A percentile compares a stretch with the other conserved stretches of the same genome.
These are phyloP conservation scores for Aramus guarauna DNA, from an alignment of 2,113 vertebrate species.

Conservation along the genomic window DNA sequence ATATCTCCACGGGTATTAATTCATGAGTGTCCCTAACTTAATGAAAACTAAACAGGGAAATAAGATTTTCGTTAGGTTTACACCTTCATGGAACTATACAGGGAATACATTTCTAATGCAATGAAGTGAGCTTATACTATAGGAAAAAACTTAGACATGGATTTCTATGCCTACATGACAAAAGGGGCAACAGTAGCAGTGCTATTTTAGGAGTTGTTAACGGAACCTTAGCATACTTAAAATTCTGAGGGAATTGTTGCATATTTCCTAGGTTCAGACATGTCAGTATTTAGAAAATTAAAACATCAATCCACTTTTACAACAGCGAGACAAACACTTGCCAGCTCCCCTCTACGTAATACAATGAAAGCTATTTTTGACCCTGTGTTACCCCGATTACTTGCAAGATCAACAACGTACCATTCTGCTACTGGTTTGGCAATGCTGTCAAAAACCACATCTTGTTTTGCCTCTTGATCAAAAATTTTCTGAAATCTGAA, in stretches of 20 bases:
- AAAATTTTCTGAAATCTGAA: slow-evolving; percentile 94
- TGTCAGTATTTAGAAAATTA: background rate
- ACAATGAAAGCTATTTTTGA: background rate
- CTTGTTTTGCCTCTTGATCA: slow-evolving; percentile 88
- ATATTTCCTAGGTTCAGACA: background rate
- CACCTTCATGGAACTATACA: background rate
- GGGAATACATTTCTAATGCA: background rate
- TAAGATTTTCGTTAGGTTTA: background rate
- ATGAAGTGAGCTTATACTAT: background rate
- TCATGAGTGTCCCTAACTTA: background rate
- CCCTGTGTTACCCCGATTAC: background rate
- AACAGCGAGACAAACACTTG: background rate
- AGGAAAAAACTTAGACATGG: background rate
- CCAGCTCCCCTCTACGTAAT: background rate
- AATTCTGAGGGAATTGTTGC: background rate
- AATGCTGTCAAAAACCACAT: slow-evolving; percentile 88
- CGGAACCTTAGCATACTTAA: background rate
- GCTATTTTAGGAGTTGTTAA: background rate
- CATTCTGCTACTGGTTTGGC: slow-evolving; percentile 94
- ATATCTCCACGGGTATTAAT: background rate
- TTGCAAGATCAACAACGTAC: slow-evolving; percentile 71
- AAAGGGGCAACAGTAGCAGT: background rate
- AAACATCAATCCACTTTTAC: background rate
- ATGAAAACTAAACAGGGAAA: background rate
- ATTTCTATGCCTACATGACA: background rate